Conservation (phyloP, 1,140 invertebrate genomes). For the Mizuhopecten yessoensis region DNA sequence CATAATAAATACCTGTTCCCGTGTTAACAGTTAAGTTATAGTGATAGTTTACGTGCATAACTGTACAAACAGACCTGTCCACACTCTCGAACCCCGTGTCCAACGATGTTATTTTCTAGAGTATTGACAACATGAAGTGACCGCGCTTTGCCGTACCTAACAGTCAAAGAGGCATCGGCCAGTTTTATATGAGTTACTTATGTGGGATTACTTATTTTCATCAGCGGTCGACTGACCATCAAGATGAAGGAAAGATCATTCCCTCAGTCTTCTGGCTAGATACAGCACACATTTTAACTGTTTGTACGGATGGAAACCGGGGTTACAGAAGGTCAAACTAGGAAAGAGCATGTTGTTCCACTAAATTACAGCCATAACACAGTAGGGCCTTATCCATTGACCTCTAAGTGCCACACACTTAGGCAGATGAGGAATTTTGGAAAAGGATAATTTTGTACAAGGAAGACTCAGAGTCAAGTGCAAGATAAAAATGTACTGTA, state of each 20-base stretch:
- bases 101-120: no score
- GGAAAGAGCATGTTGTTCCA: constrained; percentile 13
- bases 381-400: neutral
- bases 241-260: neutral
- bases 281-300: neutral
- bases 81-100: no score
- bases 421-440: neutral
- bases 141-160: no score
- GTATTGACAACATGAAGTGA: no score
- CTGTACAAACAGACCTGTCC: no score
- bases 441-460: neutral
- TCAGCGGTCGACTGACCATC: neutral
- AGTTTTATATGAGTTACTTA: no score
- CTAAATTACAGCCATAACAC: neutral
- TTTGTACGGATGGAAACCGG: neutral
- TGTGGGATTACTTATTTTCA: no score
- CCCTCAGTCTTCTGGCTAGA: neutral
- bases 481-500: no score
- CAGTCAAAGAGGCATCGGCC: neutral
- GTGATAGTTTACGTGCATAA: no score
- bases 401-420: neutral
- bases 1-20: no score
- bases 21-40: no score
- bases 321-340: neutral
- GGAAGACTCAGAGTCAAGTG: neutral